Evolutionary conservation across 2,113 vertebrate species (phyloP).

Genomic region (Pachypanchax playfairii): DNA sequence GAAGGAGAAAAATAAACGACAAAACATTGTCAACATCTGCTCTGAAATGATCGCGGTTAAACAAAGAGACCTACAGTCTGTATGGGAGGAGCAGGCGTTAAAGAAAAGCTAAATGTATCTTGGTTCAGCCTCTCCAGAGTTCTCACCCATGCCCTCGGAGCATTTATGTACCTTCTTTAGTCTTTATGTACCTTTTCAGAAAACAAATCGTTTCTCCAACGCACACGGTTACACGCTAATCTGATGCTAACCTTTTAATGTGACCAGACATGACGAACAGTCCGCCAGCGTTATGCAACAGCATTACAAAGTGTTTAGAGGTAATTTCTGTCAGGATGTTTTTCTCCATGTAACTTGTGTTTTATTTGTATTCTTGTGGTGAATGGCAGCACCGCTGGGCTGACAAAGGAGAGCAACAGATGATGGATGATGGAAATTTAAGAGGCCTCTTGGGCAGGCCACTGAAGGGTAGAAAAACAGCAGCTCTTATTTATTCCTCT

Average conservation of each 20-base stretch:
- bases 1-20: too few relatives aligned
- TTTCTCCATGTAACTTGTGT: slow-evolving; percentile 9
- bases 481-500: slow-evolving; percentile 5
- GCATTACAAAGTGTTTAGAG: not conserved
- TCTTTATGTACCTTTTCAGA: too few relatives aligned
- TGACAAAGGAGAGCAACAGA: slow-evolving; percentile 10
- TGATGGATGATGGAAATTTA: slow-evolving; percentile 29
- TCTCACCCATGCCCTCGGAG: too few relatives aligned
- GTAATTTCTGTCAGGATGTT: slow-evolving; percentile 5
- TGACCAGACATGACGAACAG: not conserved
- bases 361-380: slow-evolving; percentile 27
- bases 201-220: not conserved
- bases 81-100: too few relatives aligned
- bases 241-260: slow-evolving; percentile 5
- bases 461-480: slow-evolving; percentile 11
- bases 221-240: not conserved
- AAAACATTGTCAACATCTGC: too few relatives aligned
- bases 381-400: not conserved
- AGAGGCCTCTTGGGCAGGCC: slow-evolving; percentile 18
- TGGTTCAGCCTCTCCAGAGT: too few relatives aligned
- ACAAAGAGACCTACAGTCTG: too few relatives aligned
- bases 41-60: too few relatives aligned
- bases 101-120: too few relatives aligned
- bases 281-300: not conserved
- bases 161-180: too few relatives aligned